Evolutionary conservation across 2,888 invertebrate genomes (phyloP), one percentile per base, ranked within the genome.

Genomic region (Drosophila meridionalis): DNA sequence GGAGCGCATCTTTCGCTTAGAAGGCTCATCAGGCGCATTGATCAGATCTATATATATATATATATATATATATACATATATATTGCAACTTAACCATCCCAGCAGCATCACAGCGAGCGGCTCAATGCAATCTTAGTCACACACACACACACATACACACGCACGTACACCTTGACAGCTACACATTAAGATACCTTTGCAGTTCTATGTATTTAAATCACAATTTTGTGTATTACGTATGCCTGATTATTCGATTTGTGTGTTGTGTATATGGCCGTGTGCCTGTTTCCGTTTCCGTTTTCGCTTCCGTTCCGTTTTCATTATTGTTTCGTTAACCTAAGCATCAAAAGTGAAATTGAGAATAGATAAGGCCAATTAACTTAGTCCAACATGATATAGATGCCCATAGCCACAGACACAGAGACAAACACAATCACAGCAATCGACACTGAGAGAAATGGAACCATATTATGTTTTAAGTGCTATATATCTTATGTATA

Each of bases 401-500:
- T 32, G 32, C 30, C 32, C 50, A 9, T 40, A 38, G 55, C 38
- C 43, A 42, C 32, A 36, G 53, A 38, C 34, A 28, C 26, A 55
- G 43, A 36, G 30, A 36, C 32, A 32, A 34, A 32, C 40, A 47
- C 40, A 56, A 38, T 38, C 14, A 60, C 5, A 34, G 11, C 2
- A 38, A 47, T 11, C n/a, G 11, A 14, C 30, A 20, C 14, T 36
- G 34, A 50, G 36, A 30, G 26, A 12, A 55, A 53, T 66, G 62
- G 52, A 62, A 57, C 60, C 28, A 55, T 52, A 65, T 59, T 40
- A 61, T 34, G 56, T 34, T 52, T 28, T 67, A 68, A 62, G 63
- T 73, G 66, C 66, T 68, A 78, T 65, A 78, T 60, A 65, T 73
- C 62, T 66, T 58, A 68, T 76, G 71, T 83, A 80, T 76, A 72